Conservation (phyloP, 2,113 vertebrate species). For the Grallaria varia region DNA sequence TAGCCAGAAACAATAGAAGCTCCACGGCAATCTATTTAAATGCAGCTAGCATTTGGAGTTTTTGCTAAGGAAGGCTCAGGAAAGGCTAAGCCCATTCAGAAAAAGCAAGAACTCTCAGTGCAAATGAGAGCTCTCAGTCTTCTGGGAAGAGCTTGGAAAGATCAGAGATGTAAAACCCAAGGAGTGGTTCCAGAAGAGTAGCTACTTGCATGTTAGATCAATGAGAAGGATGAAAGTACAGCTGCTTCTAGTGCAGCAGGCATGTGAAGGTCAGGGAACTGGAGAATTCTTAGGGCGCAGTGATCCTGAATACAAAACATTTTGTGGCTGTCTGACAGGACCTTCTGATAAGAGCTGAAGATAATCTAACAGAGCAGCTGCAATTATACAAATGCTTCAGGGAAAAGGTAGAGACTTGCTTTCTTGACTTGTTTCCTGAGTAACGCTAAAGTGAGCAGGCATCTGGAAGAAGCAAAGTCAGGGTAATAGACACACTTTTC, state of each 20-base stretch:
- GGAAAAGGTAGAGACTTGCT: neutral
- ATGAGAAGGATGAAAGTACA: neutral
- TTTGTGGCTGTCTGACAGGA: neutral
- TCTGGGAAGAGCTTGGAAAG: neutral
- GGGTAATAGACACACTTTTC: neutral
- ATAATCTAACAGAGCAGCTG: slow-evolving; percentile 5
- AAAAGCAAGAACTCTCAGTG: neutral
- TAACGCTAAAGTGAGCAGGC: neutral
- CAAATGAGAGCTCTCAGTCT: neutral
- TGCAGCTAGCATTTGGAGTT: neutral
- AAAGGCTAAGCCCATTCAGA: neutral
- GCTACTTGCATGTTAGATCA: neutral
- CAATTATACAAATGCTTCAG: neutral
- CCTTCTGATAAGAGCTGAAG: neutral
- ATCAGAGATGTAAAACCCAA: rapidly evolving
- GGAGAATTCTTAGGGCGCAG: neutral
- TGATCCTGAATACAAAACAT: neutral
- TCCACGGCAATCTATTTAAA: neutral
- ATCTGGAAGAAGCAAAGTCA: neutral
- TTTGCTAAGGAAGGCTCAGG: neutral
- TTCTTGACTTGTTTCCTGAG: neutral
- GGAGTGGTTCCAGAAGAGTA: neutral
- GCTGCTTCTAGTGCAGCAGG: neutral
- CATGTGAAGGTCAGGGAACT: neutral
- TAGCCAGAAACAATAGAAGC: neutral